phyloP scores from a whole-genome alignment of 2,797 vertebrate genomes.

The Clamator glandarius region DNA sequence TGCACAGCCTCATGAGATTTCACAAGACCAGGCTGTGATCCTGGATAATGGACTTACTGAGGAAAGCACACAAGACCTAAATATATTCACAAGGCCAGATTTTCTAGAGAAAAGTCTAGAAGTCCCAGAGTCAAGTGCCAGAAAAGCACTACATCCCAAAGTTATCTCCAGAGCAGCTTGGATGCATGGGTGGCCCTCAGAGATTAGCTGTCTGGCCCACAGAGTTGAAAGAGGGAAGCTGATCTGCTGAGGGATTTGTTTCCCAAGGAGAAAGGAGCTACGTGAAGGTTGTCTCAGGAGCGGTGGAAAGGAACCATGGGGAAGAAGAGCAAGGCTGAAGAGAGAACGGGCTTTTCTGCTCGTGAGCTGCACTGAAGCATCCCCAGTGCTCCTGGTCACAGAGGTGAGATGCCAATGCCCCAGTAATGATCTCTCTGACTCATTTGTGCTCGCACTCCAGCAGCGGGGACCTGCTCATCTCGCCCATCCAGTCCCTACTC shows the following conservation, averaged over 20 bases:
- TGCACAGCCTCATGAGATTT: background rate
- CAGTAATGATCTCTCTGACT: background rate
- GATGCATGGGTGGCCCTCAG: too few relatives aligned
- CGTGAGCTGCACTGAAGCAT: background rate
- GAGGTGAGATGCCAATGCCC: background rate
- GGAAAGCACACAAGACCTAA: background rate
- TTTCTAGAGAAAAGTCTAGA: background rate
- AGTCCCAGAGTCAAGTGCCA: background rate
- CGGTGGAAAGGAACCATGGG: background rate
- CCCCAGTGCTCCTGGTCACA: rapidly evolving
- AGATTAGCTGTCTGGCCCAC: background rate
- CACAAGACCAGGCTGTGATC: background rate
- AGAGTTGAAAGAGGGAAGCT: background rate
- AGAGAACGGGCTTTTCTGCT: background rate
- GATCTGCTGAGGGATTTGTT: background rate
- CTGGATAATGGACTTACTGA: background rate
- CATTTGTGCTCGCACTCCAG: background rate
- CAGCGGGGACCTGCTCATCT: conserved; percentile 16
- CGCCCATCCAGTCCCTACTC: conserved; percentile 11
- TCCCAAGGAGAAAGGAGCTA: background rate
- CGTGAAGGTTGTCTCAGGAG: background rate
- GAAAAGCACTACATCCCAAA: background rate
- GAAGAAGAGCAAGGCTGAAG: background rate
- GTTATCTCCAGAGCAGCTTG: background rate
- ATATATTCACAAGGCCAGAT: rapidly evolving